phyloP scores from a whole-genome alignment of 2,797 vertebrate genomes.

The Pseudochaenichthys georgianus region DNA sequence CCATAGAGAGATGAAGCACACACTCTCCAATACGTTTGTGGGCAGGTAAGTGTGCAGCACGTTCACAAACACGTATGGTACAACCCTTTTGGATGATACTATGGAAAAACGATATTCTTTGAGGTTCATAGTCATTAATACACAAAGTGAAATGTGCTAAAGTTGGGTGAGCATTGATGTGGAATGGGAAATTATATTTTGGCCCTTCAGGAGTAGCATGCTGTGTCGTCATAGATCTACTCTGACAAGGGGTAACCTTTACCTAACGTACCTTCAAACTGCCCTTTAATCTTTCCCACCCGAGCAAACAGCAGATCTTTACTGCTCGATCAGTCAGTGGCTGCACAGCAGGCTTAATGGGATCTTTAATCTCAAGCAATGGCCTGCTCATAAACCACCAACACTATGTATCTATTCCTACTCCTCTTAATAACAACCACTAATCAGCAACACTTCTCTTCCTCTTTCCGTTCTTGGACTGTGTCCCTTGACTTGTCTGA shows the following conservation, averaged over 20 bases:
- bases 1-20: slow-evolving; percentile 25
- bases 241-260: not conserved
- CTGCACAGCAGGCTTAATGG: not conserved
- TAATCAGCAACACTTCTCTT: too few species aligned
- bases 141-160: not conserved
- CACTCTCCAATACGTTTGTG: not conserved
- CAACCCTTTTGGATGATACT: not conserved
- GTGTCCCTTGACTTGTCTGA: too few species aligned
- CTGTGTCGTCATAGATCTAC: not conserved
- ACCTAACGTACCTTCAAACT: not conserved
- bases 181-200: not conserved
- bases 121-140: not conserved
- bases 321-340: not conserved
- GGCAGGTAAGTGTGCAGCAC: slow-evolving; percentile 21
- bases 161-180: not conserved
- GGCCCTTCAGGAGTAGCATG: not conserved
- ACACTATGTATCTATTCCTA: not conserved
- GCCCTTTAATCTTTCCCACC: not conserved
- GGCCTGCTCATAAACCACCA: not conserved
- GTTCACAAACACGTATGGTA: slow-evolving; percentile 8
- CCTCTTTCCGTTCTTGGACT: too few species aligned
- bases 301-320: not conserved
- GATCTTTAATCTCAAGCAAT: not conserved
- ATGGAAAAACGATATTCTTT: not conserved
- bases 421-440: too few species aligned